phyloP scores from a whole-genome alignment of 1,140 invertebrate species.

The Pachyrhynchus sulphureomaculatus region DNA sequence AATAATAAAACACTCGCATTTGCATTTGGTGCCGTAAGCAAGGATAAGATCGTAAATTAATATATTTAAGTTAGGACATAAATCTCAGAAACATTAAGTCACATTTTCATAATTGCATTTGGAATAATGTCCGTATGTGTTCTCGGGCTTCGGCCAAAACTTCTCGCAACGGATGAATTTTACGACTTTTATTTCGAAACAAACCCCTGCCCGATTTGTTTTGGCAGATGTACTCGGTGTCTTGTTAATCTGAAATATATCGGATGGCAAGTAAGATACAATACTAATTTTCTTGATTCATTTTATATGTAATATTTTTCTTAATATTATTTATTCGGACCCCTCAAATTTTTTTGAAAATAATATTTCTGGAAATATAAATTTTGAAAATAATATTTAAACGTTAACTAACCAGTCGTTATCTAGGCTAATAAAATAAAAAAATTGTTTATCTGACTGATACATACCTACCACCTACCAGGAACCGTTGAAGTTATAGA shows the following conservation, averaged over 20 bases:
- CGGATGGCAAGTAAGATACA: not conserved
- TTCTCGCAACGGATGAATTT: conserved; percentile 19
- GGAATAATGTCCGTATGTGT: conserved; percentile 33
- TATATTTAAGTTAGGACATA: conserved; percentile 47
- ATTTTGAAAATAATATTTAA: too few relatives aligned
- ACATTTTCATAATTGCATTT: conserved; percentile 50
- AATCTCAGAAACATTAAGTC: conserved; percentile 48
- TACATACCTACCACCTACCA: too few relatives aligned
- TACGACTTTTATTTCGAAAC: conserved; percentile 11
- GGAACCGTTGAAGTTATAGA: too few relatives aligned
- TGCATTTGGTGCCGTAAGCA: conserved; percentile 39
- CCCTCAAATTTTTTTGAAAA: too few relatives aligned
- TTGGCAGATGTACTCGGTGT: conserved; percentile 30
- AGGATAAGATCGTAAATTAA: conserved; percentile 48
- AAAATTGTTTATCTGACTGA: too few relatives aligned
- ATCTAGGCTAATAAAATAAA: too few relatives aligned
- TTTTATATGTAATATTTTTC: too few relatives aligned
- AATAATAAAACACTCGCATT: conserved; percentile 40
- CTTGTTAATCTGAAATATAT: conserved; percentile 27
- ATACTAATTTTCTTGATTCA: not conserved
- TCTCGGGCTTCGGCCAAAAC: not conserved
- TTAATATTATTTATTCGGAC: too few relatives aligned
- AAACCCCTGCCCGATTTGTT: conserved; percentile 33
- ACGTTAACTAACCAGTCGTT: too few relatives aligned
- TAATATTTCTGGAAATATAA: too few relatives aligned